Percentiles rank a stretch among this genome's conserved stretches.
These are phyloP conservation scores for Chrysolina americana DNA, from an alignment of 2,888 invertebrate species.

Conservation along the genomic window DNA sequence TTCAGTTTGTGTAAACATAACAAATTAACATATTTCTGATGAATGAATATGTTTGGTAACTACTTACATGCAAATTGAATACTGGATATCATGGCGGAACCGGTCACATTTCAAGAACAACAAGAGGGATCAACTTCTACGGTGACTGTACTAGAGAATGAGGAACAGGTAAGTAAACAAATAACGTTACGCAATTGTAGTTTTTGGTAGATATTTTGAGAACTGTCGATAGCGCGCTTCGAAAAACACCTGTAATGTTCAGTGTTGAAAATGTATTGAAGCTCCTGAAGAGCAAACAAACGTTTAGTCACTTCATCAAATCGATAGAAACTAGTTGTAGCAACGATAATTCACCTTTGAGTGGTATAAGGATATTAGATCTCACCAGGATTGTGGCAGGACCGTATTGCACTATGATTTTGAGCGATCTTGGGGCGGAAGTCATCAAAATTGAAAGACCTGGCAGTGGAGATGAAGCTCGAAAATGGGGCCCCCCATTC, in stretches of 20 bases:
- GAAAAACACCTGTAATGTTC: constrained; percentile 36
- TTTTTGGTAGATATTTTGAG: neutral
- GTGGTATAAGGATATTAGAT: constrained; percentile 83
- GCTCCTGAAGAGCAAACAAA: constrained; percentile 11
- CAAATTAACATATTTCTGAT: neutral
- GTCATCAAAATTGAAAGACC: constrained; percentile 93
- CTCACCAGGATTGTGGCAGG: constrained; percentile 92
- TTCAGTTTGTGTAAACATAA: constrained; percentile 14
- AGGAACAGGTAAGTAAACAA: constrained; percentile 62
- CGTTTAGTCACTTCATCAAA: constrained; percentile 38
- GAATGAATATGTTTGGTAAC: constrained; percentile 12
- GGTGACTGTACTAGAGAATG: constrained; percentile 64
- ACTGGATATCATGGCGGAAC: constrained; percentile 55
- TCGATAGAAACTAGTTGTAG: constrained; percentile 34
- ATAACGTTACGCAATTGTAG: constrained; percentile 49
- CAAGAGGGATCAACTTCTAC: constrained; percentile 61
- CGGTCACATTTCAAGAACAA: constrained; percentile 57
- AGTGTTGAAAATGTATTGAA: constrained; percentile 32
- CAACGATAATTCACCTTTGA: constrained; percentile 73
- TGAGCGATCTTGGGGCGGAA: constrained; percentile 94
- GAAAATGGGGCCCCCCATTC: constrained; percentile 96
- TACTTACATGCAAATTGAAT: constrained; percentile 43
- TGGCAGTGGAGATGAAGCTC: constrained; percentile 86
- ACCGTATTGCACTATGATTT: constrained; percentile 93
- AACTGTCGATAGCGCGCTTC: neutral